phyloP scores from a whole-genome alignment of 2,113 vertebrate genomes.

The Lycocorax pyrrhopterus region DNA sequence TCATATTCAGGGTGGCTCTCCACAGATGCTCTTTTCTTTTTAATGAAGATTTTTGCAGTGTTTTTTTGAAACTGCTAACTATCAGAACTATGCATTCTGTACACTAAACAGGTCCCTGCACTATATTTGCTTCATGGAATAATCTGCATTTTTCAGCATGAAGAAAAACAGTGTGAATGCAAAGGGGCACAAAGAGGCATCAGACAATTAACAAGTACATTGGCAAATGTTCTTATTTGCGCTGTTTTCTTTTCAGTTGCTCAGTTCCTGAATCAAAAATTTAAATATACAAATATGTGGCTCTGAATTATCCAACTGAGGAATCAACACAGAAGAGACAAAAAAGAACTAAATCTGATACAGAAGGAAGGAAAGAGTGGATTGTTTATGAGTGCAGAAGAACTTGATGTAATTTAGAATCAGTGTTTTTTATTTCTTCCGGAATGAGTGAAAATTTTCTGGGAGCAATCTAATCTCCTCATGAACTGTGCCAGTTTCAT shows the following conservation, averaged over 20 bases:
- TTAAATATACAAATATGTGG: neutral
- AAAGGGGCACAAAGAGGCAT: neutral
- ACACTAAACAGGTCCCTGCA: neutral
- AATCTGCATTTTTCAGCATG: neutral
- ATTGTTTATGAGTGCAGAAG: neutral
- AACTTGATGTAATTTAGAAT: slow-evolving; percentile 7
- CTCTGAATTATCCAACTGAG: neutral
- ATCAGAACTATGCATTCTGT: neutral
- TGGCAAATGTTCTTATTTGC: neutral
- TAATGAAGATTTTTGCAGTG: neutral
- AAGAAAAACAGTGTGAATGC: neutral
- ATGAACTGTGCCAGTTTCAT: slow-evolving; percentile 25
- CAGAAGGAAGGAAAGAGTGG: neutral
- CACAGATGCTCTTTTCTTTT: neutral
- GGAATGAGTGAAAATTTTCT: slow-evolving; percentile 29
- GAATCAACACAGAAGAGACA: neutral
- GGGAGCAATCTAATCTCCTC: slow-evolving; percentile 40
- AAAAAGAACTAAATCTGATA: neutral
- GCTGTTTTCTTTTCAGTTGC: neutral
- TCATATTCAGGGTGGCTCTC: neutral
- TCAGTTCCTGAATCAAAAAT: neutral
- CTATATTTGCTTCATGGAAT: neutral
- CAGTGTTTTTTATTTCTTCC: neutral
- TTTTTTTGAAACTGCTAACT: neutral
- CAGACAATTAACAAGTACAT: neutral